Percentiles rank a stretch among this genome's conserved stretches.
phyloP scores from a whole-genome alignment of 2,797 vertebrate genomes.

The Cetoscarus ocellatus region DNA sequence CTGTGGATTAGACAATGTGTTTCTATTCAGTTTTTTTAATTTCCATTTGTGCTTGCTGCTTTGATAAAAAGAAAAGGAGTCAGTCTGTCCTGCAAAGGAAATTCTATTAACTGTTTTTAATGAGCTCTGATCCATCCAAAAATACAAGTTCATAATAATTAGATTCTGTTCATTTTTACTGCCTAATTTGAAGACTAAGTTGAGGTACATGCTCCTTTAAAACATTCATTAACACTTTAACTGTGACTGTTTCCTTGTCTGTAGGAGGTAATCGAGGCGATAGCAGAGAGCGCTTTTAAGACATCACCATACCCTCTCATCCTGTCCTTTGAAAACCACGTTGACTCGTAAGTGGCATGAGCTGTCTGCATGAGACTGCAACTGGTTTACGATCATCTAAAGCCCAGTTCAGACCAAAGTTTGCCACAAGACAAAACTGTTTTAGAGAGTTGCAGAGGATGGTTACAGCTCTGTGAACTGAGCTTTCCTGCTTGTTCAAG shows the following conservation, averaged over 20 bases:
- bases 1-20: no score
- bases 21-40: no score
- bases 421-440: neutral
- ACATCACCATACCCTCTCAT: slow-evolving; percentile 90
- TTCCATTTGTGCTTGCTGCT: no score
- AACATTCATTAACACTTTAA: neutral
- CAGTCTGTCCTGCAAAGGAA: no score
- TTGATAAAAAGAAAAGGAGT: no score
- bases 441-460: no score
- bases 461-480: no score
- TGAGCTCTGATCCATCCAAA: no score
- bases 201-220: neutral
- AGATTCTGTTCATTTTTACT: neutral
- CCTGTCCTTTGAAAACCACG: slow-evolving; percentile 95
- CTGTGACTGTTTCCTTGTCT: slow-evolving; percentile 8
- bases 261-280: slow-evolving; percentile 93
- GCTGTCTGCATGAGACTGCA: no score
- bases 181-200: neutral
- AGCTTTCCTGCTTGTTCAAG: no score
- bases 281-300: slow-evolving; percentile 93
- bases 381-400: no score
- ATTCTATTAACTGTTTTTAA: no score
- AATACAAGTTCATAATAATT: neutral
- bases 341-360: slow-evolving; percentile 90
- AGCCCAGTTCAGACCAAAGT: neutral